phyloP scores from a whole-genome alignment of 1,140 invertebrate genomes.

The Philotrypesis tridentata region DNA sequence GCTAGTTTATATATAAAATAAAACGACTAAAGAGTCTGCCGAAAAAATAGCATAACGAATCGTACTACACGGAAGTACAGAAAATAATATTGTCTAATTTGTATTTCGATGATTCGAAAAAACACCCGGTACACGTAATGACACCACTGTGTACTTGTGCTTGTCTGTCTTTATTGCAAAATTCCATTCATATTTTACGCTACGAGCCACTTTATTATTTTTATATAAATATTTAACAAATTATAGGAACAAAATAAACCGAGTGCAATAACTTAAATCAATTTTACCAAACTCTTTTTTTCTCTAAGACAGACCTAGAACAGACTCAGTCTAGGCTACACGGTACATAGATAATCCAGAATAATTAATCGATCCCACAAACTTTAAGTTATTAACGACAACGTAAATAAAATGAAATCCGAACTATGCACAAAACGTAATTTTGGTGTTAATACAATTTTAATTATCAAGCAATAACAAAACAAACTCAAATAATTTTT shows the following conservation, averaged over 20 bases:
- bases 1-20: conserved; percentile 21
- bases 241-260: conserved; percentile 41
- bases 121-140: conserved; percentile 72
- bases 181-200: conserved; percentile 43
- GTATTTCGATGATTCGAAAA: conserved; percentile 45
- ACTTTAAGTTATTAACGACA: conserved; percentile 15
- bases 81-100: neutral
- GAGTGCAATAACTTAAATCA: conserved; percentile 38
- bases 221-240: conserved; percentile 20
- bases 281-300: conserved; percentile 41
- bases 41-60: conserved; percentile 12
- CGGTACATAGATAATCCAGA: conserved; percentile 69
- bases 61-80: neutral
- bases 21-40: neutral
- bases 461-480: neutral
- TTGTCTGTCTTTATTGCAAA: conserved; percentile 70
- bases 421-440: neutral
- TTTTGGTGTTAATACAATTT: neutral
- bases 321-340: conserved; percentile 72
- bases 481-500: conserved; percentile 7
- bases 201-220: conserved; percentile 32
- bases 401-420: conserved; percentile 29
- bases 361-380: conserved; percentile 67
- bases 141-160: conserved; percentile 73
- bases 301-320: conserved; percentile 73